A percentile compares a stretch with the other conserved stretches of the same genome.
These are phyloP conservation scores for Arrhopalites spinosus DNA, from an alignment of 2,888 invertebrate species.

Conservation along the genomic window DNA sequence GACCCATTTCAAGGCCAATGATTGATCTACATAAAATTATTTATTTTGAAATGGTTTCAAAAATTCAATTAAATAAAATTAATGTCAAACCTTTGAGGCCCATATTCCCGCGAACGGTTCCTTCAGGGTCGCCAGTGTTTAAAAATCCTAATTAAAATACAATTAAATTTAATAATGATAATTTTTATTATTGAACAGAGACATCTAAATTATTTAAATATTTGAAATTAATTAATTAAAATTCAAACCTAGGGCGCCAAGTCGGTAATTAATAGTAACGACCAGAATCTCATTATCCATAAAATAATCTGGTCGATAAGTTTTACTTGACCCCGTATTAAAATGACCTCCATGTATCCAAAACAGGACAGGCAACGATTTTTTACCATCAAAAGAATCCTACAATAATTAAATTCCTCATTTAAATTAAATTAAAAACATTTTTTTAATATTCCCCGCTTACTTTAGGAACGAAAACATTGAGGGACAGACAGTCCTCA, in stretches of 20 bases:
- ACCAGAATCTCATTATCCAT: conserved; percentile 27
- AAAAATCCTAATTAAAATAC: conserved; percentile 4
- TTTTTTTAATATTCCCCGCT: background rate
- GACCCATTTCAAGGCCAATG: too few relatives aligned
- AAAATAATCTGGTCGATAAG: conserved; percentile 17
- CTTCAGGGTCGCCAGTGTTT: conserved; percentile 9
- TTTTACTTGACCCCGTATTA: background rate
- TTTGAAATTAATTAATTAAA: too few relatives aligned
- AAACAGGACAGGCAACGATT: conserved; percentile 1
- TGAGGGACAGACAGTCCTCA: conserved; percentile 23
- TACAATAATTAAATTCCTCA: background rate
- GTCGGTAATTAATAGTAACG: conserved; percentile 21
- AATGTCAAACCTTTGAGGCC: conserved; percentile 22
- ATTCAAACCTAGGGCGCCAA: too few relatives aligned
- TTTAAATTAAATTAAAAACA: background rate
- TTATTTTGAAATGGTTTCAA: too few relatives aligned
- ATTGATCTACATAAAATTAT: too few relatives aligned
- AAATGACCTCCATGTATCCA: conserved; percentile 16
- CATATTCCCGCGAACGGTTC: background rate
- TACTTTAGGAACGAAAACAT: conserved; percentile 27
- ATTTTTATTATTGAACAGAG: too few relatives aligned
- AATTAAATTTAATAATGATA: too few relatives aligned
- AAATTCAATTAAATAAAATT: too few relatives aligned
- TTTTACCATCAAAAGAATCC: background rate
- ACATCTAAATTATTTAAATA: too few relatives aligned